Evolutionary conservation across 92 coral and sea anemone species (phyloP).

Genomic region (Zoanthus solanderi): DNA sequence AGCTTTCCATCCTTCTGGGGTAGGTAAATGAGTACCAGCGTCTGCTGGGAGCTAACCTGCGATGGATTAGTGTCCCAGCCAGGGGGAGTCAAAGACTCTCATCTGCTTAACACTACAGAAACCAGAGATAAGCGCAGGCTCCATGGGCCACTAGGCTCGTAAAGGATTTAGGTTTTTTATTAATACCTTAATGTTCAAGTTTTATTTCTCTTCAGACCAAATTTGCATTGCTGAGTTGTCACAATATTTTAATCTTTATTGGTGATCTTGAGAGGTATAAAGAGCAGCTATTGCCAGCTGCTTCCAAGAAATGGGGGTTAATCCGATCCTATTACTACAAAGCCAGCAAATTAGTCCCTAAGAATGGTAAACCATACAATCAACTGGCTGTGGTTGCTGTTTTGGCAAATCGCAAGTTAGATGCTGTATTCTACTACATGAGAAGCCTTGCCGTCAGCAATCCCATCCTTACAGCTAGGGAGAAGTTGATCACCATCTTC

Average conservation of each 20-base stretch:
- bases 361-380: slow-evolving; percentile 97
- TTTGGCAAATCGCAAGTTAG: slow-evolving; percentile 94
- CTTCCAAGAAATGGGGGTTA: slow-evolving; percentile 79
- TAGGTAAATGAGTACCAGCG: too few relatives aligned
- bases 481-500: slow-evolving; percentile 83
- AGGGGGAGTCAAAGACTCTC: too few relatives aligned
- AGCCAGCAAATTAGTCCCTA: slow-evolving; percentile 94
- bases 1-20: too few relatives aligned
- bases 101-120: too few relatives aligned
- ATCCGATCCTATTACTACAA: slow-evolving; percentile 89
- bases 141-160: too few relatives aligned
- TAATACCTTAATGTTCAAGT: background rate
- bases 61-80: too few relatives aligned
- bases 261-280: slow-evolving; percentile 95
- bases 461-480: slow-evolving; percentile 94
- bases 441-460: slow-evolving; percentile 89
- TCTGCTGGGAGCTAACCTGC: too few relatives aligned
- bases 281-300: slow-evolving; percentile 71
- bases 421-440: slow-evolving; percentile 90
- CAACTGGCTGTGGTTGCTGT: slow-evolving; percentile 97
- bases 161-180: too few relatives aligned
- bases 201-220: slow-evolving; percentile 71
- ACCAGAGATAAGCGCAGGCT: too few relatives aligned
- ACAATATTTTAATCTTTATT: slow-evolving; percentile 88
- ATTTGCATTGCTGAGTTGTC: slow-evolving; percentile 90